phyloP scores from a whole-genome alignment of 2,113 vertebrate genomes.

The Gobio gobio region DNA sequence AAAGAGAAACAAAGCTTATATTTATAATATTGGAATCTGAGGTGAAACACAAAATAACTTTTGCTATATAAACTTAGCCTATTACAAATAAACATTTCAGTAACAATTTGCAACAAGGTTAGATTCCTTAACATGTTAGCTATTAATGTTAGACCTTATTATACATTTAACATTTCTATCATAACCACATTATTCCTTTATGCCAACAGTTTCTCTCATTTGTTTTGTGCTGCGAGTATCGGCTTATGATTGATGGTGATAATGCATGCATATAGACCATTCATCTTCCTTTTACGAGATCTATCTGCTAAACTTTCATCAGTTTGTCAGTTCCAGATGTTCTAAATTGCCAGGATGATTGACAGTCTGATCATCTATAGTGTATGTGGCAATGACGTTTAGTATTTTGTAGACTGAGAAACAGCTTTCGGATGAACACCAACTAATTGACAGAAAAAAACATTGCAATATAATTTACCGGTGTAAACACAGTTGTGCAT shows the following conservation, averaged over 20 bases:
- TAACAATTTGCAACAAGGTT: background rate
- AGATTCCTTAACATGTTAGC: background rate
- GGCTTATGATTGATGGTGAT: background rate
- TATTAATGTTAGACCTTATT: background rate
- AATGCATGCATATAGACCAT: background rate
- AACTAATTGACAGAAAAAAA: background rate
- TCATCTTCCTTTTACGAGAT: background rate
- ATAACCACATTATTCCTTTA: background rate
- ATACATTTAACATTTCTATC: background rate
- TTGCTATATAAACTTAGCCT: background rate
- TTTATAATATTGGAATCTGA: background rate
- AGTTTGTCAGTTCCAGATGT: slow-evolving; percentile 1
- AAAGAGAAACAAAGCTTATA: background rate
- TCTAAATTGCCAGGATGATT: background rate
- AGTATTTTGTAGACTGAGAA: background rate
- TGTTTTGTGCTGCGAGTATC: background rate
- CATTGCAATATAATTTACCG: background rate
- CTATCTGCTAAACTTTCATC: slow-evolving; percentile 9
- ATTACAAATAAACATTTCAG: background rate
- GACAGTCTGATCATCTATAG: background rate
- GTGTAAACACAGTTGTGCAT: background rate
- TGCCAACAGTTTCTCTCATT: slow-evolving; percentile 1
- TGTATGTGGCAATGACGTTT: background rate
- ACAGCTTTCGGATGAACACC: background rate
- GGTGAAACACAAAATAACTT: background rate